Conservation (phyloP, 2,113 vertebrate species). For the Capricornis sumatraensis region DNA sequence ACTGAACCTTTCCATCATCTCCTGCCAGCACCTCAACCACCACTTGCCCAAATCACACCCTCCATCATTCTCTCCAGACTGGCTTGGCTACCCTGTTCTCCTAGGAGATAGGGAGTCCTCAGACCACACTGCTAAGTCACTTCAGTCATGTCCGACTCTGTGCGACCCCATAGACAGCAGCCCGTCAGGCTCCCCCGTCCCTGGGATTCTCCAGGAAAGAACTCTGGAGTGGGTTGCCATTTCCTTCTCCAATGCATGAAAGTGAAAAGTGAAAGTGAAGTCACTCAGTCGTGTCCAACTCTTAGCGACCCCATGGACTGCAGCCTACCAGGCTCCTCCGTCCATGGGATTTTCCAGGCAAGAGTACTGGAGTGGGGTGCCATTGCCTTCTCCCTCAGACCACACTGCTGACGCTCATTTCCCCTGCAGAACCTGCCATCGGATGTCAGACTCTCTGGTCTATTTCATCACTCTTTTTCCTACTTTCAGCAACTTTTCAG, state of each 20-base stretch:
- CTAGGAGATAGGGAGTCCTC: background rate
- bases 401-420: background rate
- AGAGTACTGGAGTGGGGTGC: too few relatives aligned
- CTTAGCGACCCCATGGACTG: too few relatives aligned
- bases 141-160: too few relatives aligned
- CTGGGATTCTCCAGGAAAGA: too few relatives aligned
- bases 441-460: background rate
- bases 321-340: too few relatives aligned
- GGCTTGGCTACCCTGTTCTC: background rate
- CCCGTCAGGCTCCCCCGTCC: too few relatives aligned
- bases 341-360: too few relatives aligned
- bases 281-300: too few relatives aligned
- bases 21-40: background rate
- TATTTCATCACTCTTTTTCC: background rate
- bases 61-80: background rate
- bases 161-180: too few relatives aligned
- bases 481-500: background rate
- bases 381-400: background rate
- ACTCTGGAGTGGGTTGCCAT: too few relatives aligned
- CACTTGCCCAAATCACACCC: background rate
- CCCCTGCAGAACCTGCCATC: background rate
- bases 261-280: too few relatives aligned
- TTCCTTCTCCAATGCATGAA: too few relatives aligned
- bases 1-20: background rate
- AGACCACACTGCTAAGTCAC: background rate